Percentiles rank a stretch among this genome's conserved stretches.
These are phyloP conservation scores for Calliphora vomitoria DNA, from an alignment of 2,888 invertebrate genomes.

Conservation along the genomic window DNA sequence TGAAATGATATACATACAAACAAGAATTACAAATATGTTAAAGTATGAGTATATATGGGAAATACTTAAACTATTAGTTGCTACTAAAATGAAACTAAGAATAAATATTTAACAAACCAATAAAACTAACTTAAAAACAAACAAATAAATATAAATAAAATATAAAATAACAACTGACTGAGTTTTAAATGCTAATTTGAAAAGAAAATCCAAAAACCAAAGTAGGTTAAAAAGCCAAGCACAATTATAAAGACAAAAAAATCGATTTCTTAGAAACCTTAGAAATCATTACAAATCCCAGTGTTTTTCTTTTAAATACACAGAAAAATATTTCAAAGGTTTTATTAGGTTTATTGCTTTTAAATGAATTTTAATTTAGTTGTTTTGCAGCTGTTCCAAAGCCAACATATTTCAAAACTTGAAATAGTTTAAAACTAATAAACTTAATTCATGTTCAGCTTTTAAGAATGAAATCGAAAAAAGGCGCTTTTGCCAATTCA, in stretches of 20 bases:
- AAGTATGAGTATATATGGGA: not conserved
- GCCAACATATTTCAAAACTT: constrained; percentile 22
- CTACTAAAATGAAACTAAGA: not conserved
- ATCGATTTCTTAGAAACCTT: constrained; percentile 61
- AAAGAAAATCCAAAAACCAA: not conserved
- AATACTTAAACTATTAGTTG: constrained; percentile 1
- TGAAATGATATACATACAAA: constrained; percentile 8
- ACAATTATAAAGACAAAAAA: constrained; percentile 22
- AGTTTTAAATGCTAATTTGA: not conserved
- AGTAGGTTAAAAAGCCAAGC: constrained; percentile 21
- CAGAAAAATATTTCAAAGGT: not conserved
- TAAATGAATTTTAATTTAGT: constrained; percentile 48
- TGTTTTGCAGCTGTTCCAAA: not conserved
- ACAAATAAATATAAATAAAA: not conserved
- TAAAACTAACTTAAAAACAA: not conserved
- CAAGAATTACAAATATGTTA: not conserved
- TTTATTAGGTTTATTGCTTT: not conserved
- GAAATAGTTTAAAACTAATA: too few relatives aligned
- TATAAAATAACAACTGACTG: not conserved
- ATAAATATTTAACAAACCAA: not conserved
- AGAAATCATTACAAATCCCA: constrained; percentile 16
- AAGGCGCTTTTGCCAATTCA: constrained; percentile 80
- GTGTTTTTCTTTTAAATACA: not conserved
- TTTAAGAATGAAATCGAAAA: constrained; percentile 80
- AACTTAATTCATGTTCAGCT: not conserved